Evolutionary conservation across 1,140 invertebrate genomes (phyloP).

Genomic region (Zaprionus tsacasi): DNA sequence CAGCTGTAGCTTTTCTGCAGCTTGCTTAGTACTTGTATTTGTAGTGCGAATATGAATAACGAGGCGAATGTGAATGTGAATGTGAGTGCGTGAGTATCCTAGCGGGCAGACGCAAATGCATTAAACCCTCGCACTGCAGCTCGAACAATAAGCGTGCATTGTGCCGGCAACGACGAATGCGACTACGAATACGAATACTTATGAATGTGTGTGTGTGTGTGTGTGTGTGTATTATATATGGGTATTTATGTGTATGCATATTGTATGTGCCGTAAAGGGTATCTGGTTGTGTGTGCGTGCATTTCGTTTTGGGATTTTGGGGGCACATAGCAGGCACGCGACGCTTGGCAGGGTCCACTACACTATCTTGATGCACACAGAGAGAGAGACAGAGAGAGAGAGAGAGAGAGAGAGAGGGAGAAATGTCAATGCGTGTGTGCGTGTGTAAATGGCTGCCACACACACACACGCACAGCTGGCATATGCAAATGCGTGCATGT

Average conservation of each 20-base stretch:
- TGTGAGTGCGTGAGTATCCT: constrained; percentile 25
- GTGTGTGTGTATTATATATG: constrained; percentile 3
- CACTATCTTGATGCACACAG: constrained; percentile 34
- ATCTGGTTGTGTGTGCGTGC: constrained; percentile 15
- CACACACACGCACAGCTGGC: constrained; percentile 2
- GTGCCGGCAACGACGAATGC: constrained; percentile 36
- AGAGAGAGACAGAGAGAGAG: too few species aligned
- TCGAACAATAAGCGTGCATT: constrained; percentile 53
- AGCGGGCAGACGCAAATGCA: constrained; percentile 42
- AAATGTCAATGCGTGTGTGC: neutral
- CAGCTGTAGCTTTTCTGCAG: neutral
- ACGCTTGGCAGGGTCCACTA: constrained; percentile 25
- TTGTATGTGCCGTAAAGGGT: constrained; percentile 26
- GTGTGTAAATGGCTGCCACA: neutral
- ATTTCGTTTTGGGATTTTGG: constrained; percentile 55
- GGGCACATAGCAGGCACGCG: constrained; percentile 9
- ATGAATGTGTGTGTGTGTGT: neutral
- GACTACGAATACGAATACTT: neutral
- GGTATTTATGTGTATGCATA: constrained; percentile 16
- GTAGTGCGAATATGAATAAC: constrained; percentile 39
- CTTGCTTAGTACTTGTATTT: neutral
- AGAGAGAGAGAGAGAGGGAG: too few species aligned
- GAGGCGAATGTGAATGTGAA: constrained; percentile 9
- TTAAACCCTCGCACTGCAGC: constrained; percentile 35
- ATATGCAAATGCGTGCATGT: constrained; percentile 32